Evolutionary conservation across 2,113 vertebrate genomes (phyloP), one percentile per base, ranked within the genome.

Genomic region (Ammodramus savannarum): DNA sequence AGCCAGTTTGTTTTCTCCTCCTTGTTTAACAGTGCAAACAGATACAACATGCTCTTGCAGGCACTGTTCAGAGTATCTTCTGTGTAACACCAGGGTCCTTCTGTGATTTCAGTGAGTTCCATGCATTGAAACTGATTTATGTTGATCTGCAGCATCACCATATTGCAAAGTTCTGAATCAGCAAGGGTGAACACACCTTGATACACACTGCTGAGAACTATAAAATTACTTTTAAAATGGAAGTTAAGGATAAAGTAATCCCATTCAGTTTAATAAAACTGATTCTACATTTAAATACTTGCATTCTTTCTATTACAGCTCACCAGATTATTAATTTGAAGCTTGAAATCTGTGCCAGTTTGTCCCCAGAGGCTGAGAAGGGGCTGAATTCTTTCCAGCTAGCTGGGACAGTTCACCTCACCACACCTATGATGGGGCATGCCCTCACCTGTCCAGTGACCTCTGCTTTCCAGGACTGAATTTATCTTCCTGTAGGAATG

Each of bases 401-500:
- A 7, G 2, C 7, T 0, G 3, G 27, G 36, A 15, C 18, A 25
- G 43, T 86, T 85, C 72, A 68, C 26, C 23, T 67, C 41, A 19
- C 34, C 34, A 46, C 14, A 43, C 32, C n/a, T 51, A 0, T 23
- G 27, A 39, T 6, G 31, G 27, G 7, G 25, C 16, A 3, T 85
- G 15, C 21, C 36, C 29, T 51, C 55, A 16, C 22, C 81, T 49
- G 25, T 68, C 44, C 6, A 1, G 25, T 68, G 48, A 89, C 39
- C 36, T 74, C 27, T 85, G n/a, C 65, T 91, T 39, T 89, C 52
- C 36, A 62, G 41, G 74, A 27, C 51, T 54, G 73, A 26, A 41
- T 89, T 91, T 89, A 26, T 65, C 54, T 79, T 79, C 36, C 74
- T 76, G 27, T 44, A 72, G 66, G 62, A 93, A 57, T 16, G 85